phyloP scores from a whole-genome alignment of 2,797 vertebrate genomes.

The Cephalopachus bancanus region DNA sequence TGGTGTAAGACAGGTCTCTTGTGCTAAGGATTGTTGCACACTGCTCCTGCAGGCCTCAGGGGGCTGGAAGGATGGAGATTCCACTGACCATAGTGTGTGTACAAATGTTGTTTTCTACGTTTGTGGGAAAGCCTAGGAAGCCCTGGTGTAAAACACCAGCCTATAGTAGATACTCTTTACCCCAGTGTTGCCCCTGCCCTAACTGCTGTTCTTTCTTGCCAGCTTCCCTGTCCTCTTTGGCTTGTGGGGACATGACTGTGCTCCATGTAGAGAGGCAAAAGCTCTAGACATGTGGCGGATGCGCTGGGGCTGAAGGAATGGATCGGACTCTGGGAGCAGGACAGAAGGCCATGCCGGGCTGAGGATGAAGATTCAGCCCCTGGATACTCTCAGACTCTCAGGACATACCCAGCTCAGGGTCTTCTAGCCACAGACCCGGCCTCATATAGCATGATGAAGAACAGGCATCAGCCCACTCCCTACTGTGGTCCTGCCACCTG shows the following conservation, averaged over 20 bases:
- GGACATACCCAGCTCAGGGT: neutral
- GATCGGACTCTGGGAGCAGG: neutral
- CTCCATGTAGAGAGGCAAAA: neutral
- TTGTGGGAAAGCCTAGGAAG: neutral
- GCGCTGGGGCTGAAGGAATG: neutral
- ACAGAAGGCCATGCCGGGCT: neutral
- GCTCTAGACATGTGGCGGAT: neutral
- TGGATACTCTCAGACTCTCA: neutral
- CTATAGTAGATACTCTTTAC: accelerated
- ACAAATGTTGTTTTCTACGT: neutral
- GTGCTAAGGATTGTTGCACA: neutral
- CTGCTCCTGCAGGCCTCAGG: neutral
- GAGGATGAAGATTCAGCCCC: slow-evolving; percentile 78
- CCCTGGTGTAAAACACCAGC: no score
- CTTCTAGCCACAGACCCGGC: neutral
- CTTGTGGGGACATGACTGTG: neutral
- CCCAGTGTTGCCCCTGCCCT: neutral
- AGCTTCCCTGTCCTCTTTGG: neutral
- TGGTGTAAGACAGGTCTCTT: neutral
- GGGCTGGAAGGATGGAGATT: neutral
- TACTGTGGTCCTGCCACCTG: neutral
- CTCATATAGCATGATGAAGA: neutral
- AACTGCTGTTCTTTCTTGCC: neutral
- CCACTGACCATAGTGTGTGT: accelerated
- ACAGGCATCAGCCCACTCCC: neutral